These are phyloP conservation scores for Caenorhabditis angaria DNA, from an alignment of 2,888 invertebrate genomes.

Conservation along the genomic window DNA sequence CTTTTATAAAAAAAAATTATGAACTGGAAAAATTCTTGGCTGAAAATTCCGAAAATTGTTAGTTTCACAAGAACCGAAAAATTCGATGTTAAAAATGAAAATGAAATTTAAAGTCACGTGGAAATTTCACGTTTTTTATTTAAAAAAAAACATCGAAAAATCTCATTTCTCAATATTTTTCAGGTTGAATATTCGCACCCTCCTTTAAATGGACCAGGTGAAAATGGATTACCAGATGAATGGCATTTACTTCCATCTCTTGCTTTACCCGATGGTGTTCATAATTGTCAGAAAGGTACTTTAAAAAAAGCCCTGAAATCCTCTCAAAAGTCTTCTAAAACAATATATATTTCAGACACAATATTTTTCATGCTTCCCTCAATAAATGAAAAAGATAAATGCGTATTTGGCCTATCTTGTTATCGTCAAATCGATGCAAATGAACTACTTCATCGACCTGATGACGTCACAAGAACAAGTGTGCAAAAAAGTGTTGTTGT, in stretches of 20 bases:
- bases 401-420: constrained; percentile 95
- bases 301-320: neutral
- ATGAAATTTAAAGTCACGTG: no score
- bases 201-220: constrained; percentile 76
- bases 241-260: constrained; percentile 97
- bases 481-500: constrained; percentile 98
- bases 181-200: constrained; percentile 86
- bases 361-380: constrained; percentile 95
- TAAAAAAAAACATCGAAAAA: neutral
- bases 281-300: constrained; percentile 80
- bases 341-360: constrained; percentile 78
- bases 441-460: constrained; percentile 86
- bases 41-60: no score
- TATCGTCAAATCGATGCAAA: constrained; percentile 91
- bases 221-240: constrained; percentile 82
- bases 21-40: no score
- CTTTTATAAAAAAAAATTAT: no score
- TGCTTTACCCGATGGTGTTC: constrained; percentile 96
- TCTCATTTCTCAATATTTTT: constrained; percentile 12
- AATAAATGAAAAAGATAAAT: constrained; percentile 83
- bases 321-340: neutral
- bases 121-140: no score
- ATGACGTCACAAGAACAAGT: constrained; percentile 94
- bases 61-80: no score
- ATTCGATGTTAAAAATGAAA: no score